Percentiles rank a stretch among this genome's conserved stretches.
Evolutionary conservation across 30 jellyfish, hydroid and myxozoan genomes (phyloP).

Genomic region (Hydractinia echinata): DNA sequence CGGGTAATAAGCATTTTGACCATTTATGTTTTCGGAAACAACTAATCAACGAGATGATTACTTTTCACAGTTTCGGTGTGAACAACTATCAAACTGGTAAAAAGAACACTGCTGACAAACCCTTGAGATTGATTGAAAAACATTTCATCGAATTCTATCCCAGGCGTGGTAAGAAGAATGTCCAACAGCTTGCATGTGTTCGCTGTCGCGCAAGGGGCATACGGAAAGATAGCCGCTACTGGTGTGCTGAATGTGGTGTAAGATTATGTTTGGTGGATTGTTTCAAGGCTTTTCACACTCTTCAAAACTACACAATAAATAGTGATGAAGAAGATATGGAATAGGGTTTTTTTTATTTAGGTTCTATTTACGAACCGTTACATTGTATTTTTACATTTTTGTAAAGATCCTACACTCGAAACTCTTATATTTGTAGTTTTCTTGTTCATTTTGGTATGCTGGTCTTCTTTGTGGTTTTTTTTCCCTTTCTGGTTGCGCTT

Average conservation of each 20-base stretch:
- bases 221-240: neutral
- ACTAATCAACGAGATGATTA: neutral
- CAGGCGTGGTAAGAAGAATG: neutral
- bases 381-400: no score
- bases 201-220: neutral
- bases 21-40: neutral
- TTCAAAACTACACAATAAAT: no score
- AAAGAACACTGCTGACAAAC: neutral
- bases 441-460: no score
- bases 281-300: no score
- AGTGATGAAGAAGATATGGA: no score
- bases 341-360: no score
- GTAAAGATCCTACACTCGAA: no score
- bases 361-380: no score
- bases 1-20: neutral
- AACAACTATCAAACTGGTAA: neutral
- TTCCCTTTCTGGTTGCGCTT: no score
- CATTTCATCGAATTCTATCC: neutral
- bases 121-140: neutral
- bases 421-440: no score
- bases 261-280: no score
- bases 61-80: constrained; percentile 1
- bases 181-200: neutral
- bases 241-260: neutral
- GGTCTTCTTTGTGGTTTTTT: no score